These are phyloP conservation scores for Marisa cornuarietis DNA, from an alignment of 1,140 invertebrate species.

Conservation along the genomic window DNA sequence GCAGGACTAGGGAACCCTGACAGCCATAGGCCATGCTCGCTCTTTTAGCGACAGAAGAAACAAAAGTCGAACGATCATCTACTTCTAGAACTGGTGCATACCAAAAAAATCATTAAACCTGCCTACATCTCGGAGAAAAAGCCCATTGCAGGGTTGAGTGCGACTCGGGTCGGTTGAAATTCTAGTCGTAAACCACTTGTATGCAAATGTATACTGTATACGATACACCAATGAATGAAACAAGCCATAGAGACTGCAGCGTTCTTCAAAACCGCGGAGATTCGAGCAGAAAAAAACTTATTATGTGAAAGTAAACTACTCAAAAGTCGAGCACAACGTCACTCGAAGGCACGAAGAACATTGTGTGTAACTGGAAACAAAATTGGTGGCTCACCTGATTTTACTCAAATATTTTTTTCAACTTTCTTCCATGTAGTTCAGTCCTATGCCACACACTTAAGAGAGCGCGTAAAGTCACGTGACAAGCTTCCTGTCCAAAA, in stretches of 20 bases:
- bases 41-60: too few species aligned
- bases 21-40: too few species aligned
- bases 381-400: slow-evolving; percentile 20
- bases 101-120: too few species aligned
- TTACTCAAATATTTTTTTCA: slow-evolving; percentile 26
- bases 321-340: background rate
- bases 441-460: background rate
- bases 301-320: background rate
- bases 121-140: too few species aligned
- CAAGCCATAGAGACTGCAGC: background rate
- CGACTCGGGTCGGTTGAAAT: background rate
- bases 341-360: background rate
- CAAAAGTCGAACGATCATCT: too few species aligned
- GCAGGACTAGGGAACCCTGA: too few species aligned
- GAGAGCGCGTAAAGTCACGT: slow-evolving; percentile 23
- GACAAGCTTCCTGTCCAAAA: slow-evolving; percentile 18
- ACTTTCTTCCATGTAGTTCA: slow-evolving; percentile 17
- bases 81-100: too few species aligned
- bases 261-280: background rate
- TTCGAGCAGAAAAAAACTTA: background rate
- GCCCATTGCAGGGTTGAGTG: too few species aligned
- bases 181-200: slow-evolving; percentile 10
- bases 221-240: slow-evolving; percentile 15
- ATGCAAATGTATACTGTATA: slow-evolving; percentile 15
- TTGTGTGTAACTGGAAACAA: background rate